Conservation (phyloP, 2,113 vertebrate species). For the Eulemur rufifrons region DNA sequence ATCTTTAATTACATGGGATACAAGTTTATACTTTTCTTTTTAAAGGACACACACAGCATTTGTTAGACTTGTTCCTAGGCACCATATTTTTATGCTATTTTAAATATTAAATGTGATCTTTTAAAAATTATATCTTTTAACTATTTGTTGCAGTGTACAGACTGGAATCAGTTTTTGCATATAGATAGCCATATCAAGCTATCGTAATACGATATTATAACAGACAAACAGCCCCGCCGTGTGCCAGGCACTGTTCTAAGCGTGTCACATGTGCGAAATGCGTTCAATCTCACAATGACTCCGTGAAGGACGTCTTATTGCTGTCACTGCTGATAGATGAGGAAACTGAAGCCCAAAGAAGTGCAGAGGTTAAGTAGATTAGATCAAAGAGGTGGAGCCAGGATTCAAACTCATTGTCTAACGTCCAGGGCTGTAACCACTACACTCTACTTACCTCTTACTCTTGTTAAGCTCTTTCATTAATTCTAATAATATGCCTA, state of each 20-base stretch:
- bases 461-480: not conserved
- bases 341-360: not conserved
- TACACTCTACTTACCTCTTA: not conserved
- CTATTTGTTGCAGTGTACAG: not conserved
- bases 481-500: not conserved
- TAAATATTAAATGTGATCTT: not conserved
- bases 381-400: not conserved
- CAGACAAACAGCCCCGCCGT: not conserved
- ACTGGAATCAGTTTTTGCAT: not conserved
- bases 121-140: not conserved
- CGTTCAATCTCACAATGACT: not conserved
- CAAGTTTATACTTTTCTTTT: constrained; percentile 18
- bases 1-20: constrained; percentile 7
- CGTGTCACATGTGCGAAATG: not conserved
- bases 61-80: not conserved
- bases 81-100: not conserved
- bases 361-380: not conserved
- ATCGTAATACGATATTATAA: not conserved
- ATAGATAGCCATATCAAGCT: not conserved
- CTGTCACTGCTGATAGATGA: not conserved
- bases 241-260: not conserved
- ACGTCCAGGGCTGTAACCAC: not conserved
- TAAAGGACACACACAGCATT: not conserved
- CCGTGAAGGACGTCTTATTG: not conserved
- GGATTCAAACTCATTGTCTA: not conserved